phyloP scores from a whole-genome alignment of 2,113 vertebrate species.

The Gasterosteus nipponicus region DNA sequence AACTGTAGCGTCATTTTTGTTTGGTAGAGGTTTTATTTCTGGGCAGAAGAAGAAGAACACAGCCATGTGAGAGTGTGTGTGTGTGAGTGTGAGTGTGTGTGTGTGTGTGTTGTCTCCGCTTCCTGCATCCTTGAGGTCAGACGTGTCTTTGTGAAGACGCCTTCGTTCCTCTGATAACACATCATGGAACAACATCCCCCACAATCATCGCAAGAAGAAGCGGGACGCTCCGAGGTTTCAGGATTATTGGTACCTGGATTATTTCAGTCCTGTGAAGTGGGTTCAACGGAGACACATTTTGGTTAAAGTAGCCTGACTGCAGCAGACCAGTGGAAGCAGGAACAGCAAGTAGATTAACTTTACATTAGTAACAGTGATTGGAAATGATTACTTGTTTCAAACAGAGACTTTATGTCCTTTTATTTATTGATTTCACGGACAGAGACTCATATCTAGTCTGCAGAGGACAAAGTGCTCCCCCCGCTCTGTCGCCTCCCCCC shows the following conservation, averaged over 20 bases:
- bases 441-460: background rate
- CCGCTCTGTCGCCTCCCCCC: conserved; percentile 30
- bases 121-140: too few relatives aligned
- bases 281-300: conserved; percentile 2
- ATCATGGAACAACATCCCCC: too few relatives aligned
- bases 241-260: background rate
- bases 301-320: background rate
- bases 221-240: background rate
- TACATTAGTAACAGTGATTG: background rate
- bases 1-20: background rate
- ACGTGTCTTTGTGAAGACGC: too few relatives aligned
- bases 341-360: background rate
- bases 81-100: too few relatives aligned
- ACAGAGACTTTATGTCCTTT: conserved; percentile 6
- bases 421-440: conserved; percentile 35
- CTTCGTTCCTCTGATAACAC: too few relatives aligned
- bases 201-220: background rate
- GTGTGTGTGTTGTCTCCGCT: too few relatives aligned
- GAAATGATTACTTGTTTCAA: background rate
- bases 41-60: background rate
- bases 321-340: background rate
- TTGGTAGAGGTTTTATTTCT: too few relatives aligned
- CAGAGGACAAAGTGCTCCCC: background rate
- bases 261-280: background rate
- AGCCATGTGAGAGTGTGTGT: background rate